Conservation (phyloP, 2,797 vertebrate species). For the Sebastolobus altivelis region DNA sequence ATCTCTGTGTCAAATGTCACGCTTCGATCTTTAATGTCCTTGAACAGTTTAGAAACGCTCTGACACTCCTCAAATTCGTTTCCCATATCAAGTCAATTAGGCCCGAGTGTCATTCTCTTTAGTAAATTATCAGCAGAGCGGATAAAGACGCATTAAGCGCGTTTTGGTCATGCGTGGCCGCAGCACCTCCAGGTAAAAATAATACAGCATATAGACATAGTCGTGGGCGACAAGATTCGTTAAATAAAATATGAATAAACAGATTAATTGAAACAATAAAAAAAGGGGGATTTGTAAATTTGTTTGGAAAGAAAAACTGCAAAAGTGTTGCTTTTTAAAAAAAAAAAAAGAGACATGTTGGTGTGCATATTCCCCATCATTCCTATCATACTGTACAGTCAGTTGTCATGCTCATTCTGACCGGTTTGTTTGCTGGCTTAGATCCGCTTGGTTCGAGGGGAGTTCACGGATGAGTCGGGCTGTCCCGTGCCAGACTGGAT, state of each 20-base stretch:
- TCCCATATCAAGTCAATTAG: conserved; percentile 93
- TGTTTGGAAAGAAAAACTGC: neutral
- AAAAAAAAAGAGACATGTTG: neutral
- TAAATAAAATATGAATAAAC: neutral
- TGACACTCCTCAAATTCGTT: conserved; percentile 93
- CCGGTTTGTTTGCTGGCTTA: conserved; percentile 46
- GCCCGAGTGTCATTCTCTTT: conserved; percentile 75
- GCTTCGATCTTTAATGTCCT: conserved; percentile 91
- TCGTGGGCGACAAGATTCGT: neutral
- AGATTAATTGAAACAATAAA: accelerated
- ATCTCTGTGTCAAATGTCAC: conserved; percentile 89
- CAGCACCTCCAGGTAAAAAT: conserved; percentile 56
- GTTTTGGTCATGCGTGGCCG: conserved; percentile 42
- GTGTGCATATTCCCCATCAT: neutral
- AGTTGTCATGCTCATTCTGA: neutral
- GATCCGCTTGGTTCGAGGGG: conserved; percentile 93
- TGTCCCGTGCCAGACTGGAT: conserved; percentile 94
- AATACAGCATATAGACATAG: neutral
- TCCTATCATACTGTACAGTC: neutral
- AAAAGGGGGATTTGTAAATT: accelerated
- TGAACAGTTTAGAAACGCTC: conserved; percentile 95
- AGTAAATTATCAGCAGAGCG: conserved; percentile 83
- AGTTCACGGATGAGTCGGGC: conserved; percentile 94
- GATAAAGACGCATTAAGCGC: conserved; percentile 82
- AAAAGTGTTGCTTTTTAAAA: neutral